These are phyloP conservation scores for Sterna hirundo DNA, from an alignment of 2,113 vertebrate genomes.

Conservation along the genomic window DNA sequence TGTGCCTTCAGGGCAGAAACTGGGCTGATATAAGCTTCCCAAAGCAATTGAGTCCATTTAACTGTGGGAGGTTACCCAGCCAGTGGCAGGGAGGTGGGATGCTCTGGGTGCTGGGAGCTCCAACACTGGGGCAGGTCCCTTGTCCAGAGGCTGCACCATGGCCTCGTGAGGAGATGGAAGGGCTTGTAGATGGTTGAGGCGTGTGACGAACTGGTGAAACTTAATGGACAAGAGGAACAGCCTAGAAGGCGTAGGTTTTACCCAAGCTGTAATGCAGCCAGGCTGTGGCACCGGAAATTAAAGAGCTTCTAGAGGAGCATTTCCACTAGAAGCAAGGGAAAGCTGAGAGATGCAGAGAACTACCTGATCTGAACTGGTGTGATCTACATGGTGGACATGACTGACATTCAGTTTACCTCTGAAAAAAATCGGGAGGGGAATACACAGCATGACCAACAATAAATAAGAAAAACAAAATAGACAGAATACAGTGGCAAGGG, in stretches of 20 bases:
- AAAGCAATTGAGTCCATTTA: background rate
- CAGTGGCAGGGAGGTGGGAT: fast-evolving
- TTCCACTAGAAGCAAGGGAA: background rate
- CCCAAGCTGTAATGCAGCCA: background rate
- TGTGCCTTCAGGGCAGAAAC: background rate
- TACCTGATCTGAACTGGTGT: too few species aligned
- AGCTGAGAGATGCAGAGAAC: background rate
- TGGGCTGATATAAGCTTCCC: background rate
- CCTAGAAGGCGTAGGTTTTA: background rate
- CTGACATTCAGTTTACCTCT: background rate
- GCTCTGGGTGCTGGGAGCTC: background rate
- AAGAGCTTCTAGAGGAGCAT: background rate
- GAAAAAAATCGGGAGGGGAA: background rate
- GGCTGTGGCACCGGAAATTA: background rate
- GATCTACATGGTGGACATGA: background rate
- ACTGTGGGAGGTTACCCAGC: background rate
- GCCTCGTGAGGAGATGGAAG: background rate
- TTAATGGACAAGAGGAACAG: background rate
- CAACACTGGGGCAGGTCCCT: too few species aligned
- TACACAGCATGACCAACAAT: fast-evolving
- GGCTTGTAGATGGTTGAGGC: background rate
- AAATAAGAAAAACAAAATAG: background rate
- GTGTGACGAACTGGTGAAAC: background rate
- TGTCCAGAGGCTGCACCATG: fast-evolving
- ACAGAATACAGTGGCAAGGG: background rate